Evolutionary conservation across 2,888 invertebrate genomes (phyloP).

Genomic region (Erebia epiphron): DNA sequence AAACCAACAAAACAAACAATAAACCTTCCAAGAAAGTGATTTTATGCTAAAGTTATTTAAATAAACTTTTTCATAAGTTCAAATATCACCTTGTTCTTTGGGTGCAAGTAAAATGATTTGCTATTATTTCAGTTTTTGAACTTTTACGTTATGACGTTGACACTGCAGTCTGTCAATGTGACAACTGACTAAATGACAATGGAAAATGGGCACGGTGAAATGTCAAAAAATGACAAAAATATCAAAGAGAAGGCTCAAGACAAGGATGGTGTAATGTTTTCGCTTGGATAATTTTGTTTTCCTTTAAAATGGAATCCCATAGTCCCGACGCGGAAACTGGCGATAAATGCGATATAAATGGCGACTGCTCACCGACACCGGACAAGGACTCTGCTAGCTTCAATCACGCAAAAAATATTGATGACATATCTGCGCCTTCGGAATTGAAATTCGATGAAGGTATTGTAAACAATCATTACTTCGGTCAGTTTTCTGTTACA

Average conservation of each 20-base stretch:
- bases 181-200: neutral
- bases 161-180: neutral
- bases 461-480: constrained; percentile 71
- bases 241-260: constrained; percentile 45
- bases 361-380: constrained; percentile 60
- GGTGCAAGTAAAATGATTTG: no score
- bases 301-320: constrained; percentile 65
- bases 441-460: constrained; percentile 88
- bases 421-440: constrained; percentile 82
- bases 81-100: no score
- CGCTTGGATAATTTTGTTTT: constrained; percentile 61
- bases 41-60: no score
- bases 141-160: constrained; percentile 3
- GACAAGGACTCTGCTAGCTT: constrained; percentile 58
- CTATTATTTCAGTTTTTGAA: constrained; percentile 3
- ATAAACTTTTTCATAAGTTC: no score
- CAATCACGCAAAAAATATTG: constrained; percentile 75
- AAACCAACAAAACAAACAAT: no score
- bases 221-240: constrained; percentile 51
- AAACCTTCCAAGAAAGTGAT: no score
- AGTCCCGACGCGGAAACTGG: constrained; percentile 58
- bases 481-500: constrained; percentile 18
- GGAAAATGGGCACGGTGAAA: constrained; percentile 35
- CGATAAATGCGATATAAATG: constrained; percentile 65
- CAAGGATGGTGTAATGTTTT: constrained; percentile 74